Evolutionary conservation across 2,113 vertebrate genomes (phyloP).

Genomic region (Mormoops blainvillei): DNA sequence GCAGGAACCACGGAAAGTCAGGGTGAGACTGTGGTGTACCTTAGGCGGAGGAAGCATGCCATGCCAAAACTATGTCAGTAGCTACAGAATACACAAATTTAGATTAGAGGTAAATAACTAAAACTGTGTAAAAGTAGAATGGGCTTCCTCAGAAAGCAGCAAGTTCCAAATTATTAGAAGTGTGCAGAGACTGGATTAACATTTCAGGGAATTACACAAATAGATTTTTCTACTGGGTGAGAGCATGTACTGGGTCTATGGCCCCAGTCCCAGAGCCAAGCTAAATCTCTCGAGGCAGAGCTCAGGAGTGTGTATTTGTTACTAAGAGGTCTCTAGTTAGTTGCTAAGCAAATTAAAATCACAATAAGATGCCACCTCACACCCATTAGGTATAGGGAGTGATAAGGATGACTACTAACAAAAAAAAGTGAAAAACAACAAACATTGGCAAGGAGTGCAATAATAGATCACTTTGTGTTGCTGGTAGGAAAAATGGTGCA

Average conservation of each 20-base stretch:
- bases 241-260: background rate
- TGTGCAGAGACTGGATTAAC: background rate
- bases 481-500: background rate
- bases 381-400: background rate
- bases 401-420: background rate
- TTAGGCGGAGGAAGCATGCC: background rate
- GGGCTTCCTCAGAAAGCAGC: background rate
- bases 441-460: background rate
- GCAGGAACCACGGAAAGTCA: background rate
- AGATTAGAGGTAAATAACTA: background rate
- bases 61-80: background rate
- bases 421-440: background rate
- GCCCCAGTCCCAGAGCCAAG: background rate
- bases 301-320: background rate
- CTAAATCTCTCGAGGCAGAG: background rate
- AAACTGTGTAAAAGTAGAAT: background rate
- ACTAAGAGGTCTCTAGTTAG: background rate
- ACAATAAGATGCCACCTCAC: background rate
- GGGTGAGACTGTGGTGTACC: too few species aligned
- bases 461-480: background rate
- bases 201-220: background rate
- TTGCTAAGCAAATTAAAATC: background rate
- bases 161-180: background rate
- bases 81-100: background rate
- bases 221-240: background rate